phyloP scores from a whole-genome alignment of 2,113 vertebrate genomes.

The Macaca nemestrina region DNA sequence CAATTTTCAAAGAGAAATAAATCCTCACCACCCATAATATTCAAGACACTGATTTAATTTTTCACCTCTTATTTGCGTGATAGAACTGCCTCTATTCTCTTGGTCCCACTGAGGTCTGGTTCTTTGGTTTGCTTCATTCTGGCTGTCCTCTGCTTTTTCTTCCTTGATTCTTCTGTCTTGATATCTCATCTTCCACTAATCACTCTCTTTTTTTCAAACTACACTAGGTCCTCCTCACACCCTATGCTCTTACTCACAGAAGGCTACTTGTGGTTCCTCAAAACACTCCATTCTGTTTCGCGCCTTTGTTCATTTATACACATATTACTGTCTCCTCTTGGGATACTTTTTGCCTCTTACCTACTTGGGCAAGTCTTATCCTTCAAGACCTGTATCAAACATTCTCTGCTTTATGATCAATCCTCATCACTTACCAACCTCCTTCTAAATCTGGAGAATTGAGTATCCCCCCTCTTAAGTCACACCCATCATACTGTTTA shows the following conservation, averaged over 20 bases:
- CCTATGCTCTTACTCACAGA: neutral
- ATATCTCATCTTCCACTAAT: neutral
- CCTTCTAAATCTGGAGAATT: neutral
- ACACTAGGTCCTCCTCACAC: neutral
- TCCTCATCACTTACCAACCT: neutral
- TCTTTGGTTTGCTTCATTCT: neutral
- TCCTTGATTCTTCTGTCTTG: neutral
- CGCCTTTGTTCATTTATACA: neutral
- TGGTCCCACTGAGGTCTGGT: neutral
- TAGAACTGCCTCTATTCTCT: neutral
- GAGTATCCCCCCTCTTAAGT: neutral
- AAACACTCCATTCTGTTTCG: neutral
- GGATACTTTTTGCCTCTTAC: neutral
- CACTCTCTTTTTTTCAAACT: neutral
- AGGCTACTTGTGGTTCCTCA: neutral
- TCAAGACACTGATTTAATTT: neutral
- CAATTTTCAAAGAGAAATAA: slow-evolving; percentile 2
- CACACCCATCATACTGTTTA: neutral
- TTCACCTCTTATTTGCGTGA: neutral
- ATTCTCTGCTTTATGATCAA: neutral
- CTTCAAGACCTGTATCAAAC: neutral
- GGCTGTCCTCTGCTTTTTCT: neutral
- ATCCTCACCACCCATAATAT: neutral
- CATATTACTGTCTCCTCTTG: neutral
- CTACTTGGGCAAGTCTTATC: neutral